Evolutionary conservation across 2,888 invertebrate genomes (phyloP).

Genomic region (Agriopis marginaria): DNA sequence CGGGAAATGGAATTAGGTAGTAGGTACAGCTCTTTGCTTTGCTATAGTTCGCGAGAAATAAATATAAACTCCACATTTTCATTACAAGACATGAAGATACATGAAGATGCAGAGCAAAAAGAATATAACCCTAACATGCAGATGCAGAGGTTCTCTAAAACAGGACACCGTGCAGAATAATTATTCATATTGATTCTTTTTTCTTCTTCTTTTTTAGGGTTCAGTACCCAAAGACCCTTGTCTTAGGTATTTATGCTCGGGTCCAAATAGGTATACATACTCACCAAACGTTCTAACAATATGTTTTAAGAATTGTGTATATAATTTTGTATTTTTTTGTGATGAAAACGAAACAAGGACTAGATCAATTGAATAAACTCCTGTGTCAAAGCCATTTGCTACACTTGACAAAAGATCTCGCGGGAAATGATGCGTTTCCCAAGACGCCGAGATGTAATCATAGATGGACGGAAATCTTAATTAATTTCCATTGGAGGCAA

Average conservation of each 20-base stretch:
- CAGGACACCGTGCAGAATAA: no score
- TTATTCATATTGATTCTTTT: no score
- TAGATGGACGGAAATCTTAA: slow-evolving; percentile 2
- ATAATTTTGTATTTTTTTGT: no score
- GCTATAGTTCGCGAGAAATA: neutral
- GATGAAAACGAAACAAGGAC: neutral
- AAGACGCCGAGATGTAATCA: slow-evolving; percentile 11
- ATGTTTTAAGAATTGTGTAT: no score
- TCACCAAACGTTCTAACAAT: no score
- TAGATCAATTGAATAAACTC: neutral
- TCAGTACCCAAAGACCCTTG: no score
- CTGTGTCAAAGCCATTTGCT: neutral
- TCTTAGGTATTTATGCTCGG: no score
- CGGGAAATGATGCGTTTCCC: slow-evolving; percentile 12
- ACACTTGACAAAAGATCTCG: neutral
- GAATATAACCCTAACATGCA: neutral
- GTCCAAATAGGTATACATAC: no score
- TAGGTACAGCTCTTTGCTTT: slow-evolving; percentile 2
- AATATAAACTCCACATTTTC: neutral
- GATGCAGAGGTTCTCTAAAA: no score
- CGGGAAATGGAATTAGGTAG: slow-evolving; percentile 21
- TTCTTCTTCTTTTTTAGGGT: no score
- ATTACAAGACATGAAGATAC: neutral
- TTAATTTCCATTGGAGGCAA: neutral
- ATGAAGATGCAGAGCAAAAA: neutral